Conservation (phyloP, 2,113 vertebrate species). For the Riparia riparia region DNA sequence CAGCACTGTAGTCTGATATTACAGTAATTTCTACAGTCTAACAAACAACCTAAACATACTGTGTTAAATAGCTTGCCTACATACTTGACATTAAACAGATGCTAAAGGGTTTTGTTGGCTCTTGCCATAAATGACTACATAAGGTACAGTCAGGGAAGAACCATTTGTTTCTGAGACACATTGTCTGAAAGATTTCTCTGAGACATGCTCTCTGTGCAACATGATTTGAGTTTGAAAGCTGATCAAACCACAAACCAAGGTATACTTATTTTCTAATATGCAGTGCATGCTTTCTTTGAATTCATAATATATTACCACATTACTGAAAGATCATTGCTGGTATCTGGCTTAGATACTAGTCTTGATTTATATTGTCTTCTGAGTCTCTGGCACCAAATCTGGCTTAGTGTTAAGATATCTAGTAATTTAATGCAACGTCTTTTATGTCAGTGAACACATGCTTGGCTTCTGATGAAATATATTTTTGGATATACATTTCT, state of each 20-base stretch:
- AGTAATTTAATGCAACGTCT: not conserved
- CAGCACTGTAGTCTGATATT: not conserved
- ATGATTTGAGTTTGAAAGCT: not conserved
- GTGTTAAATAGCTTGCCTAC: not conserved
- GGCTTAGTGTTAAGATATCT: not conserved
- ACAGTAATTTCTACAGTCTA: not conserved
- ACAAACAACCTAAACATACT: not conserved
- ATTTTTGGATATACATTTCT: not conserved
- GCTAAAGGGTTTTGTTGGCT: not conserved
- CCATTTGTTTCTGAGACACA: not conserved
- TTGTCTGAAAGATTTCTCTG: not conserved
- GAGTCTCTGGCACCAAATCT: not conserved
- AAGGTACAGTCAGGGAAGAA: not conserved
- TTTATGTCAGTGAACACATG: not conserved
- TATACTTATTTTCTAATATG: not conserved
- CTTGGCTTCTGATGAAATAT: not conserved
- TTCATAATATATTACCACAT: rapidly evolving
- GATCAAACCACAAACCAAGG: rapidly evolving
- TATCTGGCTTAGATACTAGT: not conserved
- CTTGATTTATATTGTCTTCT: not conserved
- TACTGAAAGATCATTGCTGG: not conserved
- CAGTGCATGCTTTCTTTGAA: not conserved
- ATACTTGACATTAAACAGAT: not conserved
- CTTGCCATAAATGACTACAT: not conserved
- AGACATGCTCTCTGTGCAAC: not conserved